Percentiles rank a stretch among this genome's conserved stretches.
Evolutionary conservation across 2,888 invertebrate genomes (phyloP).

Genomic region (Heliconius charithonia): DNA sequence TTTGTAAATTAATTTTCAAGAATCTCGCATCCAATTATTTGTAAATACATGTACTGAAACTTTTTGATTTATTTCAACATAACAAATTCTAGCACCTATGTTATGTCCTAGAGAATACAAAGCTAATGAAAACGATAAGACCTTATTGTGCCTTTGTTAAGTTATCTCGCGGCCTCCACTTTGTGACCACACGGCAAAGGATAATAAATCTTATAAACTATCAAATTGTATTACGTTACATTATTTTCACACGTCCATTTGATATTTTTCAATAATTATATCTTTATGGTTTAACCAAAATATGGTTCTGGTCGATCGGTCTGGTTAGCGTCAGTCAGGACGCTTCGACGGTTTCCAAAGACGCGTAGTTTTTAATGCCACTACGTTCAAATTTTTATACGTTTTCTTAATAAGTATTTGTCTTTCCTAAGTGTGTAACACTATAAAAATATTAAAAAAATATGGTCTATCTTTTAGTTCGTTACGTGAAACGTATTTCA

Average conservation of each 20-base stretch:
- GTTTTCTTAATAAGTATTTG: no score
- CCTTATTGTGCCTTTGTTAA: constrained; percentile 44
- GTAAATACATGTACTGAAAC: neutral
- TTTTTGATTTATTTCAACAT: neutral
- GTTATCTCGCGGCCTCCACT: constrained; percentile 44
- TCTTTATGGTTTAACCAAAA: neutral
- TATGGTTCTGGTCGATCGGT: neutral
- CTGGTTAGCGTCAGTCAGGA: no score
- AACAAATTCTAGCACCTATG: constrained; percentile 17
- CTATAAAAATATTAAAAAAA: neutral
- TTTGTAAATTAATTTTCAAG: neutral
- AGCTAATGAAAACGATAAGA: constrained; percentile 46
- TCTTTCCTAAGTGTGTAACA: no score
- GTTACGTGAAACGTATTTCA: neutral
- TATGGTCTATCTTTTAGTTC: neutral
- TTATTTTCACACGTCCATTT: constrained; percentile 24
- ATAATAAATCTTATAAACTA: constrained; percentile 29
- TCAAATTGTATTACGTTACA: constrained; percentile 14
- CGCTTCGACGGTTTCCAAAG: no score
- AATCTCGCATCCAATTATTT: neutral
- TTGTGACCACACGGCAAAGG: constrained; percentile 16
- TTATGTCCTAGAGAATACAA: constrained; percentile 46
- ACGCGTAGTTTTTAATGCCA: no score
- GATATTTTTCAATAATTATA: neutral
- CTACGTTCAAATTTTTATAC: no score